Evolutionary conservation across 2,888 invertebrate genomes (phyloP).

Genomic region (Lochmaea capreae): DNA sequence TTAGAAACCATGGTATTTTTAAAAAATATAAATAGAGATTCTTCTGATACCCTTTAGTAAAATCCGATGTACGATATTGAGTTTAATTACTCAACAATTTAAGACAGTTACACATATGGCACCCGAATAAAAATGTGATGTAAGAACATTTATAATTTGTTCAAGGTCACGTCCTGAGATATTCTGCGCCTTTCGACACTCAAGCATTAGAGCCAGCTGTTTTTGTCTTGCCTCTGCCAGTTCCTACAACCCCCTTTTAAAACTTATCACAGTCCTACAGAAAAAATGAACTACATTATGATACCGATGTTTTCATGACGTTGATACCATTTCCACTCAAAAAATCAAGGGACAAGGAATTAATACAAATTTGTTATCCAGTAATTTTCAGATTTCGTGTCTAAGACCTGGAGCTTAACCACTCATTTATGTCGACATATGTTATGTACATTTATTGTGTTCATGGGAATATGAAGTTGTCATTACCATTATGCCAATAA

Average conservation of each 20-base stretch:
- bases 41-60: neutral
- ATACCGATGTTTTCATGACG: slow-evolving; percentile 39
- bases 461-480: no score
- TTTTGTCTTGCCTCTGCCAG: slow-evolving; percentile 40
- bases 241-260: slow-evolving; percentile 40
- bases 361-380: neutral
- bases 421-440: no score
- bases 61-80: neutral
- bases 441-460: no score
- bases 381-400: neutral
- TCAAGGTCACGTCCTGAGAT: slow-evolving; percentile 46
- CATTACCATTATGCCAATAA: no score
- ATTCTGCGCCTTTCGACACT: slow-evolving; percentile 42
- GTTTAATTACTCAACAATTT: neutral
- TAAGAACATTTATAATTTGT: slow-evolving; percentile 46
- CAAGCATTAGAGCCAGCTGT: slow-evolving; percentile 48
- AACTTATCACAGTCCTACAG: slow-evolving; percentile 33
- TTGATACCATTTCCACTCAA: slow-evolving; percentile 36
- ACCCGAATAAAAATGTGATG: slow-evolving; percentile 26
- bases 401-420: neutral
- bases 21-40: no score
- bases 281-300: slow-evolving; percentile 44
- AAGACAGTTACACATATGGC: slow-evolving; percentile 15
- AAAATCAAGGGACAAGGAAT: slow-evolving; percentile 59
- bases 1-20: no score